phyloP scores from a whole-genome alignment of 2,797 vertebrate species.

The Chanos chanos region DNA sequence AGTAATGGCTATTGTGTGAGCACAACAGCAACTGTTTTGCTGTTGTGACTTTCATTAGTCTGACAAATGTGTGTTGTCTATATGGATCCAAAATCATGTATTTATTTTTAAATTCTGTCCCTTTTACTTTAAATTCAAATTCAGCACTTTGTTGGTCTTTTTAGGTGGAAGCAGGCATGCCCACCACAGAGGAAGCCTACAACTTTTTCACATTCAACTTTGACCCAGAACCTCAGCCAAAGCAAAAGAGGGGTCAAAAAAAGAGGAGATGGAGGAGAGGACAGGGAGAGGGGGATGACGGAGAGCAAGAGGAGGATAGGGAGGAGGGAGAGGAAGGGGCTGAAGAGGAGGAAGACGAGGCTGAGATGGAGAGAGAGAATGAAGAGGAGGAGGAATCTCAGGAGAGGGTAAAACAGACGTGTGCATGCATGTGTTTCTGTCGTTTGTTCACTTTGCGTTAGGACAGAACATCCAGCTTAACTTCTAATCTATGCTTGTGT shows the following conservation, averaged over 20 bases:
- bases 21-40: no score
- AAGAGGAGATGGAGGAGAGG: slow-evolving; percentile 38
- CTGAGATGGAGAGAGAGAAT: slow-evolving; percentile 33
- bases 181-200: slow-evolving; percentile 84
- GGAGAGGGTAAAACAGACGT: slow-evolving; percentile 54
- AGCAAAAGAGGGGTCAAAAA: slow-evolving; percentile 34
- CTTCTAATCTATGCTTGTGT: no score
- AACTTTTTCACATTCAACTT: slow-evolving; percentile 93
- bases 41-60: no score
- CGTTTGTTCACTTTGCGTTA: no score
- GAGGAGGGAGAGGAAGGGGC: slow-evolving; percentile 54
- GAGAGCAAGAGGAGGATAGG: slow-evolving; percentile 49
- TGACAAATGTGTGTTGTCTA: no score
- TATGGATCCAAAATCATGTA: no score
- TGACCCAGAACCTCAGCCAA: slow-evolving; percentile 74
- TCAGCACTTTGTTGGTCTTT: not conserved
- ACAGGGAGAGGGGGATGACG: slow-evolving; percentile 48
- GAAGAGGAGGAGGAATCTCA: slow-evolving; percentile 63
- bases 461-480: no score
- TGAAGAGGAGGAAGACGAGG: slow-evolving; percentile 28
- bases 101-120: no score
- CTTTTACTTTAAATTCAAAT: no score
- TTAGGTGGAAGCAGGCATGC: slow-evolving; percentile 70
- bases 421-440: not conserved
- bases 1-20: no score